phyloP scores from a whole-genome alignment of 2,797 vertebrate species.

The Sphaeramia orbicularis region DNA sequence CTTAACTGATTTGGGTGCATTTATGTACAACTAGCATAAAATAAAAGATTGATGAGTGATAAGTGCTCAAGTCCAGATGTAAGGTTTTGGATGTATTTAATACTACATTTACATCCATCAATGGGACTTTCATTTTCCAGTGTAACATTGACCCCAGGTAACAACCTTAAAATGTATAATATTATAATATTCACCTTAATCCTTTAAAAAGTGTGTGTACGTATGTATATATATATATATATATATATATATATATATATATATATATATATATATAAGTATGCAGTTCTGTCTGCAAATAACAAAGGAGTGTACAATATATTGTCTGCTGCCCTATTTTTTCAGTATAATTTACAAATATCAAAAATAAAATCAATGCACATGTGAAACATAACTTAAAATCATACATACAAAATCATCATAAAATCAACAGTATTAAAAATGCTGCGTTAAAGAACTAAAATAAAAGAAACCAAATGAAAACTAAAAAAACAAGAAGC shows the following conservation, averaged over 20 bases:
- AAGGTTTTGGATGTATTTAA: slow-evolving; percentile 38
- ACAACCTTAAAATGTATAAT: no score
- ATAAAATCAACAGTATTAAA: neutral
- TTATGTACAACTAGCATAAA: slow-evolving; percentile 11
- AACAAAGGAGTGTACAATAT: neutral
- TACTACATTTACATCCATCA: slow-evolving; percentile 20
- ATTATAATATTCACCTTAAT: no score
- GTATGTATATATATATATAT: no score
- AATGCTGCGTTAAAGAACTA: neutral
- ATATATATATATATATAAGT: no score
- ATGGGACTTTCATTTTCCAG: neutral
- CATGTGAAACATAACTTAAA: neutral
- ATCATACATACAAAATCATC: no score
- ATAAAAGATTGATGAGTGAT: slow-evolving; percentile 57
- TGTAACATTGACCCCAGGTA: no score
- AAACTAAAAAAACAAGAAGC: neutral
- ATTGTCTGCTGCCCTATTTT: neutral
- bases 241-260: no score
- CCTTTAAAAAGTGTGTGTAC: no score
- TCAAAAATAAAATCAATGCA: neutral
- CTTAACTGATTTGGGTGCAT: slow-evolving; percentile 26
- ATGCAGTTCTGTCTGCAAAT: neutral
- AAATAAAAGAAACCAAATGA: neutral
- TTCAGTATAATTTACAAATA: neutral
- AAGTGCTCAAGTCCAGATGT: slow-evolving; percentile 29